These are phyloP conservation scores for Hemitrygon akajei DNA, from an alignment of 2,797 vertebrate species.

Conservation along the genomic window DNA sequence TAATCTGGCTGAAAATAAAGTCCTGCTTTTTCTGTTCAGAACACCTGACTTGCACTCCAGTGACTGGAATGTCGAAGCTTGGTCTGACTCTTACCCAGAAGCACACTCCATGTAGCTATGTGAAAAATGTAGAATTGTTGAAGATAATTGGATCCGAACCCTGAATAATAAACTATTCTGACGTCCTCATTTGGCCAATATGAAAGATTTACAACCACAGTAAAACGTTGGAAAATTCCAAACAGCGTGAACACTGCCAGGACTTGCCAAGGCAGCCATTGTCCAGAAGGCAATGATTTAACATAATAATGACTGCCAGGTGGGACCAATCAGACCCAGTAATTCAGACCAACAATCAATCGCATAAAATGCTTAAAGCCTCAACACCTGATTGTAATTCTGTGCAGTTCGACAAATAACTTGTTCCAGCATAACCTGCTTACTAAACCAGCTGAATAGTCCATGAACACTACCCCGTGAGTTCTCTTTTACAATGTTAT, in stretches of 20 bases:
- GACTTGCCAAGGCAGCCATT: background rate
- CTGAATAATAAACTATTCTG: background rate
- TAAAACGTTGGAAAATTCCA: background rate
- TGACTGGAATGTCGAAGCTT: background rate
- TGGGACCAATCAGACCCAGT: background rate
- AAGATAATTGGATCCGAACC: background rate
- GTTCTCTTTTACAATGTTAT: too few species aligned
- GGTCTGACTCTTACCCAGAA: background rate
- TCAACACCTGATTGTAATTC: background rate
- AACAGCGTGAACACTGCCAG: constrained; percentile 10
- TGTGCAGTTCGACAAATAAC: background rate
- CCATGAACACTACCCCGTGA: too few species aligned
- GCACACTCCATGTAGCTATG: background rate
- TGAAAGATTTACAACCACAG: background rate
- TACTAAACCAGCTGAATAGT: too few species aligned
- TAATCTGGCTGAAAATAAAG: too few species aligned
- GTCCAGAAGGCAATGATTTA: background rate
- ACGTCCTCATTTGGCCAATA: background rate
- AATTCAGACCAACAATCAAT: background rate
- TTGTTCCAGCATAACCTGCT: background rate
- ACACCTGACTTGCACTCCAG: background rate
- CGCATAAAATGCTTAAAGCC: background rate
- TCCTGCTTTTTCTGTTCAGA: too few species aligned
- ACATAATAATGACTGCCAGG: background rate
- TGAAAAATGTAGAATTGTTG: background rate